Base-by-base conservation (phyloP, 2,797 vertebrate species). In the Morelia viridis region DNA sequence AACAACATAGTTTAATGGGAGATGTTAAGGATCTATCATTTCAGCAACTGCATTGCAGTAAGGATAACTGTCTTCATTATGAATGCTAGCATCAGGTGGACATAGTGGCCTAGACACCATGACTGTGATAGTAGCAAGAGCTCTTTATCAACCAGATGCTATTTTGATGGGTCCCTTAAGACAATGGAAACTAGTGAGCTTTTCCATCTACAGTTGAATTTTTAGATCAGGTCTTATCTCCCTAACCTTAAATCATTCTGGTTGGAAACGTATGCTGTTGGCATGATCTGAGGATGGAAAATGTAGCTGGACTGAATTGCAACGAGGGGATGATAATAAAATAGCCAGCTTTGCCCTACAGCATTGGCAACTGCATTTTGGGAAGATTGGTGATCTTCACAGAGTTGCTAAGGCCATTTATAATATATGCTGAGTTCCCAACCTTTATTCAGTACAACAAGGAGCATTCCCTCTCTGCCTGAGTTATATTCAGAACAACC, bases 21-120 rank as follows among this genome's bases (percentile, higher is more conserved):
- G 94, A 93, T 93, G 93, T 93, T 91, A 94, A 56, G 28, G 13
- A 31, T 91, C 93, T 93, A 12, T 93, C 87, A 19, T 94, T 92
- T 0, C 0, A 95, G 87, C 94, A 93, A 94, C 96, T 95, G 95
- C 89, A 60, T 90, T 56, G 11, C 4, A 19, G 19, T 31, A 24
- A 71, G 71, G 85, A 31, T 71, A 41, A 88, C 53, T 2, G 53
- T 83, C 90, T 88, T 80, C 31, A 9, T 65, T 68, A 26, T 84
- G 68, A 92, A 87, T 85, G 86, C 92, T n/a, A 92, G 91, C 91
- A 88, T 92, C 85, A 85, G 88, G 71, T 92, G 91, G 89, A 62
- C 89, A 50, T 15, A 41, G 35, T 56, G n/a, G 31, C 71, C 35
- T 1, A 53, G 35, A 88, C 87, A 68, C 80, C 0, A 0, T 35